These are phyloP conservation scores for Onychorhynchus coronatus DNA, from an alignment of 2,113 vertebrate genomes.

Conservation along the genomic window DNA sequence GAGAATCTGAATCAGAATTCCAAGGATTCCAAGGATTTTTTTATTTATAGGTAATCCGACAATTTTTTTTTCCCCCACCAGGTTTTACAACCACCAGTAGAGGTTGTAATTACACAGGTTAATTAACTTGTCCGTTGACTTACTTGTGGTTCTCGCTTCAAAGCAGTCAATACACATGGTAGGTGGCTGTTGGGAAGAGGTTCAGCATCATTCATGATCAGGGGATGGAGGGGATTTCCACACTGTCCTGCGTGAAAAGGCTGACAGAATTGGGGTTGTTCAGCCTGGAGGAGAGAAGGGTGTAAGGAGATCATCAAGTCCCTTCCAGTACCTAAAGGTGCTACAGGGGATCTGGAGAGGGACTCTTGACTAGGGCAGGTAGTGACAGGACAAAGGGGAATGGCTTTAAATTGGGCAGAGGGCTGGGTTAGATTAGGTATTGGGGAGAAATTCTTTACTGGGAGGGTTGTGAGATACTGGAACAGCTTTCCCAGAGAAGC, in stretches of 20 bases:
- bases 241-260: neutral
- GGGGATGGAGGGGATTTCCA: neutral
- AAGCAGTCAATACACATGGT: neutral
- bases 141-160: neutral
- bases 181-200: neutral
- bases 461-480: neutral
- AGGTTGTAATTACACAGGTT: neutral
- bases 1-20: neutral
- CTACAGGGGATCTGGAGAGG: neutral
- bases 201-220: neutral
- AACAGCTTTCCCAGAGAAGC: neutral
- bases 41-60: neutral
- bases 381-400: neutral
- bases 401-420: neutral
- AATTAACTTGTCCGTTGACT: rapidly evolving
- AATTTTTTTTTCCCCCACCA: neutral
- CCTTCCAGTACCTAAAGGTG: neutral
- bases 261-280: neutral
- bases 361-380: neutral
- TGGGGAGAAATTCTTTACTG: neutral
- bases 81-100: neutral
- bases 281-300: neutral
- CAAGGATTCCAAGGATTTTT: neutral
- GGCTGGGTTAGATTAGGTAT: neutral
- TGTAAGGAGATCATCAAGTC: neutral